A percentile compares a stretch with the other conserved stretches of the same genome.
Evolutionary conservation across 2,888 invertebrate species (phyloP).

Genomic region (Catocala fraxini): DNA sequence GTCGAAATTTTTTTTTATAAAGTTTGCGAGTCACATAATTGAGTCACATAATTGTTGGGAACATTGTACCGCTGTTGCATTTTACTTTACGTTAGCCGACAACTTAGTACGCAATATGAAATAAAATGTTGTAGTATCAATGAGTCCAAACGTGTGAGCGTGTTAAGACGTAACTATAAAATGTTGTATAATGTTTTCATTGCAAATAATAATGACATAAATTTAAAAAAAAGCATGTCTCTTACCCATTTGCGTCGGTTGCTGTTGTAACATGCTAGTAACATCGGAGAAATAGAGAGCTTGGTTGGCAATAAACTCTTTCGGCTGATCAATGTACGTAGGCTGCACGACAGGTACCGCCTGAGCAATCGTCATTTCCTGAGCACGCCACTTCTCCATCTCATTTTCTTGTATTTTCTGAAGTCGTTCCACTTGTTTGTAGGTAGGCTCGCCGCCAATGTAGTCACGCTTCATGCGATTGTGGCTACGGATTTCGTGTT

Average conservation of each 20-base stretch:
- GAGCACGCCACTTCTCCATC: slow-evolving; percentile 53
- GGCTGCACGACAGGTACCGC: slow-evolving; percentile 58
- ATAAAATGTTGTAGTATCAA: too few relatives aligned
- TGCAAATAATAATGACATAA: too few relatives aligned
- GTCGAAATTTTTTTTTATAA: too few relatives aligned
- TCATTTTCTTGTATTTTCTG: slow-evolving; percentile 68
- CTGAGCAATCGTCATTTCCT: slow-evolving; percentile 50
- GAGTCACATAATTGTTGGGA: too few relatives aligned
- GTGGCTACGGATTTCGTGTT: slow-evolving; percentile 81
- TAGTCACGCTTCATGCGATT: slow-evolving; percentile 82
- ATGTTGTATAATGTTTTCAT: too few relatives aligned
- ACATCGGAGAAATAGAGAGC: slow-evolving; percentile 76
- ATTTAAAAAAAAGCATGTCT: too few relatives aligned
- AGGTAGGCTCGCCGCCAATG: slow-evolving; percentile 80
- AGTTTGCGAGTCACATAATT: too few relatives aligned
- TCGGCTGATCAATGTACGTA: slow-evolving; percentile 70
- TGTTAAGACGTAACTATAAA: too few relatives aligned
- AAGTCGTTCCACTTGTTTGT: slow-evolving; percentile 78
- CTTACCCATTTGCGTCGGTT: slow-evolving; percentile 67
- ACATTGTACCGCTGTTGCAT: too few relatives aligned
- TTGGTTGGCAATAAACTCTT: slow-evolving; percentile 67
- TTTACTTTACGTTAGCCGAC: too few relatives aligned
- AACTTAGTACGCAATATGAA: too few relatives aligned
- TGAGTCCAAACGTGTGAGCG: too few relatives aligned
- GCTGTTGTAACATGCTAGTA: slow-evolving; percentile 67